Conservation (phyloP, 2,888 invertebrate species). For the Ommatoiulus sabulosus region DNA sequence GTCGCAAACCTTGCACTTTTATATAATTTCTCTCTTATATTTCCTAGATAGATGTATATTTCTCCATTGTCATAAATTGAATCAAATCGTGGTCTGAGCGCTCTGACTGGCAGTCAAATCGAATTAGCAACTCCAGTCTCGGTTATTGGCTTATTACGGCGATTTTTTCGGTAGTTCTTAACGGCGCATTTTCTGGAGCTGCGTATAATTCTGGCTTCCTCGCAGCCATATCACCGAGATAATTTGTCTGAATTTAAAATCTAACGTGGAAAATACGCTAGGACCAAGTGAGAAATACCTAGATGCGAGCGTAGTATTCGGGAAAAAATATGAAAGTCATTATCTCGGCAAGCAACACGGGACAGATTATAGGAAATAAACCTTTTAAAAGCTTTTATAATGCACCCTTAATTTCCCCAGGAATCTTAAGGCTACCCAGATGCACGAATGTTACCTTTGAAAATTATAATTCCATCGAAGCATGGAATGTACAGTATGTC, state of each 20-base stretch:
- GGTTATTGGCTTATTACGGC: not conserved
- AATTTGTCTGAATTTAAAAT: not conserved
- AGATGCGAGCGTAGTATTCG: not conserved
- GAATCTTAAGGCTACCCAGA: not conserved
- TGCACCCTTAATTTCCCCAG: not conserved
- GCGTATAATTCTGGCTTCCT: not conserved
- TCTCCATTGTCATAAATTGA: conserved; percentile 20
- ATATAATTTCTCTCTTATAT: not conserved
- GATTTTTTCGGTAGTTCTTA: not conserved
- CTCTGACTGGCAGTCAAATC: conserved; percentile 14
- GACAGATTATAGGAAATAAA: not conserved
- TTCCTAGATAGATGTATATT: not conserved
- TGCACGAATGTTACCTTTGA: not conserved
- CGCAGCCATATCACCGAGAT: not conserved
- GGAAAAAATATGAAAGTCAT: not conserved
- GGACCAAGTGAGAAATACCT: too few relatives aligned
- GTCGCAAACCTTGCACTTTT: not conserved
- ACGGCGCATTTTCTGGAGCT: not conserved
- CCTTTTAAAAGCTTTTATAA: not conserved
- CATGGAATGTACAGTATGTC: too few relatives aligned
- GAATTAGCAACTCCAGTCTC: conserved; percentile 18
- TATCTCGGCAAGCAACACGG: not conserved
- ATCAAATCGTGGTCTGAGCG: conserved; percentile 21
- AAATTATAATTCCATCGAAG: not conserved
- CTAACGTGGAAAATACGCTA: not conserved